Percentiles rank a stretch among this genome's conserved stretches.
Conservation (phyloP, 2,888 invertebrate genomes). For the Gibbula magus region DNA sequence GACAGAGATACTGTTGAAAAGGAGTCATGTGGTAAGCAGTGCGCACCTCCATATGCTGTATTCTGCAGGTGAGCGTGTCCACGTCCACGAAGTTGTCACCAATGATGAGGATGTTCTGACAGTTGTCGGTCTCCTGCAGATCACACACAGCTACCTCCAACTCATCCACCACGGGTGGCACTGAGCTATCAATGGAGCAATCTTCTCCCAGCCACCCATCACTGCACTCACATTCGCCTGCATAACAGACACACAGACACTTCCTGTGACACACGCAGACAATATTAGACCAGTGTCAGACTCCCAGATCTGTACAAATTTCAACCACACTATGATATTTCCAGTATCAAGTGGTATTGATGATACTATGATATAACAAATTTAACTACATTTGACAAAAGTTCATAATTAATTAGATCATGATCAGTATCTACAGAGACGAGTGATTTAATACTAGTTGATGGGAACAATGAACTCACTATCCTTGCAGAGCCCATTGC, state of each 20-base stretch:
- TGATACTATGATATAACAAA: not conserved
- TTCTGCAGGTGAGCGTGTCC: slow-evolving; percentile 34
- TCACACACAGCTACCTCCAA: slow-evolving; percentile 41
- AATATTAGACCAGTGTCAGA: no score
- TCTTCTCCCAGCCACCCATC: slow-evolving; percentile 46
- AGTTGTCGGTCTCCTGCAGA: slow-evolving; percentile 14
- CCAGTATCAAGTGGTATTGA: no score
- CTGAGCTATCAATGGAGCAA: slow-evolving; percentile 46
- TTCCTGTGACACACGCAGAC: not conserved
- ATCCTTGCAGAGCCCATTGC: slow-evolving; percentile 42
- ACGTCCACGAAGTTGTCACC: slow-evolving; percentile 39
- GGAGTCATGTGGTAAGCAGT: not conserved
- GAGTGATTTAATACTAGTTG: not conserved
- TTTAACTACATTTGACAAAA: not conserved
- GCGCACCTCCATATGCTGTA: not conserved
- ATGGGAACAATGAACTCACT: slow-evolving; percentile 37
- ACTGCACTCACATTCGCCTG: slow-evolving; percentile 52
- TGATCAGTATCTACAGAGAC: not conserved
- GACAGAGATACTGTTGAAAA: no score
- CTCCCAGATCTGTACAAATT: no score
- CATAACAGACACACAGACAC: not conserved
- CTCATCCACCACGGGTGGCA: slow-evolving; percentile 41
- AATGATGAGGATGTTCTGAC: slow-evolving; percentile 26
- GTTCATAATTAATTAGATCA: no score
- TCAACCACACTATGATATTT: no score